phyloP scores from a whole-genome alignment of 2,797 vertebrate genomes.

The Melanotaenia boesemani region DNA sequence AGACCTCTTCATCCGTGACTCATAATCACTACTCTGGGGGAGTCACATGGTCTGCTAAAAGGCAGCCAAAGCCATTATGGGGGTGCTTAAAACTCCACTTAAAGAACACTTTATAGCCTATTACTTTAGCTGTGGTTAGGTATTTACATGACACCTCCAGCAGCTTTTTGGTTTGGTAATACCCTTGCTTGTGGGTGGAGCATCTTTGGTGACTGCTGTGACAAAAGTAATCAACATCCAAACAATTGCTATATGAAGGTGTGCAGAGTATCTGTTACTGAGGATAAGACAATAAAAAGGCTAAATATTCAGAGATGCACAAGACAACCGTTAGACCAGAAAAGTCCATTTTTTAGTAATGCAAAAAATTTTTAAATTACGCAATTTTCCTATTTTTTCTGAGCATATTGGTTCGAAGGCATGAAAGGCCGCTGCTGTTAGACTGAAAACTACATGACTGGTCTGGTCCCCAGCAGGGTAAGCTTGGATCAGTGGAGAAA shows the following conservation, averaged over 20 bases:
- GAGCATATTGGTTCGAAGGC: constrained; percentile 80
- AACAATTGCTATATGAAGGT: constrained; percentile 44
- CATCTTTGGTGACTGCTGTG: constrained; percentile 79
- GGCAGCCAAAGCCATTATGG: constrained; percentile 98
- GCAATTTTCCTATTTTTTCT: constrained; percentile 55
- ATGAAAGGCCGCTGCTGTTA: constrained; percentile 74
- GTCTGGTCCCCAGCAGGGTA: constrained; percentile 83
- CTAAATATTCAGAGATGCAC: constrained; percentile 6
- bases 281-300: constrained; percentile 25
- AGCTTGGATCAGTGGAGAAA: constrained; percentile 94
- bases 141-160: constrained; percentile 99
- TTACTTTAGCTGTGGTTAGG: constrained; percentile 99
- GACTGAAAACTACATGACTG: constrained; percentile 71
- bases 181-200: constrained; percentile 84
- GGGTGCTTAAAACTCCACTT: constrained; percentile 99
- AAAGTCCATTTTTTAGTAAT: not conserved
- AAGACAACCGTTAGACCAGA: not conserved
- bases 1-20: constrained; percentile 98
- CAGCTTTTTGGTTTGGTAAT: constrained; percentile 96
- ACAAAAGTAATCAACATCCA: constrained; percentile 86
- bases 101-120: constrained; percentile 99
- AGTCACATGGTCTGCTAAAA: constrained; percentile 98
- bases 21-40: constrained; percentile 99
- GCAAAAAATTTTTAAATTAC: constrained; percentile 21
- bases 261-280: constrained; percentile 25